These are phyloP conservation scores for Carollia perspicillata DNA, from an alignment of 2,113 vertebrate species.

Conservation along the genomic window DNA sequence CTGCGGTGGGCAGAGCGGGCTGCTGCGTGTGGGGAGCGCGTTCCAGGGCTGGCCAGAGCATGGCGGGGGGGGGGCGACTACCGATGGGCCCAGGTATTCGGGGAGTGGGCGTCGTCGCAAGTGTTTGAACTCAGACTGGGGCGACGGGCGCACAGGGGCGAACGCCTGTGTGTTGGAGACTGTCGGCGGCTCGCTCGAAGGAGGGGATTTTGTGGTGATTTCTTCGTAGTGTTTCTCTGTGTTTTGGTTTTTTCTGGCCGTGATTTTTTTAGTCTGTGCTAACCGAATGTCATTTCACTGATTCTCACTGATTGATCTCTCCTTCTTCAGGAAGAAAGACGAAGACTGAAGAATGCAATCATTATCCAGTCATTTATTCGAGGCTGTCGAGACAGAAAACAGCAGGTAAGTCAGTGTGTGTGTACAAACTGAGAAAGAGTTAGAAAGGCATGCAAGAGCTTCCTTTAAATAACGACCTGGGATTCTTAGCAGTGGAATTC, in stretches of 20 bases:
- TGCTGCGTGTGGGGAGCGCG: neutral
- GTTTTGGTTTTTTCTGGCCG: too few species aligned
- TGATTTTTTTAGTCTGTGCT: neutral
- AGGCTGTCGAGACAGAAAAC: conserved; percentile 94
- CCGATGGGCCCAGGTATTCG: neutral
- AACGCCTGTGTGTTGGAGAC: neutral
- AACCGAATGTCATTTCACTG: neutral
- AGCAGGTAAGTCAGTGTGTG: conserved; percentile 86
- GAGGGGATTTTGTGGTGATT: neutral
- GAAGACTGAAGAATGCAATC: conserved; percentile 95
- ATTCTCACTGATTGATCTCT: neutral
- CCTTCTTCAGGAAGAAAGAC: conserved; percentile 91
- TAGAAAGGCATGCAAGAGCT: neutral
- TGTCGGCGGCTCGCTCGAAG: neutral
- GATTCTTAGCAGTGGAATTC: neutral
- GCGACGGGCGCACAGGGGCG: too few species aligned
- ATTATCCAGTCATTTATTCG: conserved; percentile 97
- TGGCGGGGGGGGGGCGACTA: neutral
- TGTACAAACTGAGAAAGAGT: neutral
- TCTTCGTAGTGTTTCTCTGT: too few species aligned
- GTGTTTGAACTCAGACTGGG: neutral
- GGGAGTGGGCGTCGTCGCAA: neutral
- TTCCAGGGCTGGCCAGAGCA: accelerated
- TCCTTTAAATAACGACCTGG: neutral
- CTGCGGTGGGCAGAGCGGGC: neutral